Percentiles rank a stretch among this genome's conserved stretches.
phyloP scores from a whole-genome alignment of 2,888 invertebrate species.

The Tipula lateralis region DNA sequence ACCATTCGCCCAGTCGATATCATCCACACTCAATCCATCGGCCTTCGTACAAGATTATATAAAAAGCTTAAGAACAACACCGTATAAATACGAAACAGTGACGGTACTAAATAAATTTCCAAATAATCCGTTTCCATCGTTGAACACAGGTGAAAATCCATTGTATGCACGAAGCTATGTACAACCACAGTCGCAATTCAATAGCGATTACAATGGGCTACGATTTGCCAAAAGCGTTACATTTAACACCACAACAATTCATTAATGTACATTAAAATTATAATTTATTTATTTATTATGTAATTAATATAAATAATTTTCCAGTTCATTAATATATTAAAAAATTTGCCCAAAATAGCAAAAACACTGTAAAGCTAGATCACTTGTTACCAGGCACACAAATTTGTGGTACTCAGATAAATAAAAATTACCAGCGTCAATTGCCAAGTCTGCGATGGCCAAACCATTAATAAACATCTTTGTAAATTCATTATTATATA shows the following conservation, averaged over 20 bases:
- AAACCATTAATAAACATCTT: no score
- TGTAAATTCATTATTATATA: no score
- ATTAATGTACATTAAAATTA: not conserved
- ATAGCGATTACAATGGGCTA: slow-evolving; percentile 29
- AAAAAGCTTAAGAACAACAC: not conserved
- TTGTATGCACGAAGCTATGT: not conserved
- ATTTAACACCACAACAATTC: slow-evolving; percentile 12
- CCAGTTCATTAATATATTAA: not conserved
- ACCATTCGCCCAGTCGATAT: not conserved
- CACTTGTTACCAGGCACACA: slow-evolving; percentile 3
- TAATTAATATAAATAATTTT: not conserved
- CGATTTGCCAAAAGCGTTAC: slow-evolving; percentile 30
- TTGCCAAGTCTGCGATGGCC: not conserved
- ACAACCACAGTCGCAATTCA: not conserved
- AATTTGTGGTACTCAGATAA: not conserved
- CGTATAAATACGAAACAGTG: not conserved
- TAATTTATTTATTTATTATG: slow-evolving; percentile 5
- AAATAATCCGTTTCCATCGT: not conserved
- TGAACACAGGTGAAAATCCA: not conserved
- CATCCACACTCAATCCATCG: not conserved
- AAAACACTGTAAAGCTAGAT: not conserved
- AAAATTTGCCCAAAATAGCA: not conserved
- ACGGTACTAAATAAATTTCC: not conserved
- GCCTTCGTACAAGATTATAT: not conserved
- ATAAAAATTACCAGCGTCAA: not conserved